Conservation (phyloP, 2,888 invertebrate genomes). For the Bellardia pandia region DNA sequence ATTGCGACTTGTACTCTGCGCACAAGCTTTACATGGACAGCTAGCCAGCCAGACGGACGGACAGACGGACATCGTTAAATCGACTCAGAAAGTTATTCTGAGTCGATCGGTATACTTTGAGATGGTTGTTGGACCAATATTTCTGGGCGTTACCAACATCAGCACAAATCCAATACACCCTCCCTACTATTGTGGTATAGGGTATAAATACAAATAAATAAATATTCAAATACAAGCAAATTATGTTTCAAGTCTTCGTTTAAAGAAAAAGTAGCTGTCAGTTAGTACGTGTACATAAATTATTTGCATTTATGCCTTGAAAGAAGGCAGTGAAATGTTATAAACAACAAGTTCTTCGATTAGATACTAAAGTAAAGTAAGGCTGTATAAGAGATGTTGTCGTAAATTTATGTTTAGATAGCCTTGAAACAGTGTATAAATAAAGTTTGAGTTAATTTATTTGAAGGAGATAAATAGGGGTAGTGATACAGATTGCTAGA, state of each 20-base stretch:
- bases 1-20: no score
- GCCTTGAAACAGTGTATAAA: neutral
- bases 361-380: conserved; percentile 1
- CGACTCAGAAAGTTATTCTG: no score
- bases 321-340: neutral
- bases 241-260: neutral
- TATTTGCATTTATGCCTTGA: conserved; percentile 10
- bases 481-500: no score
- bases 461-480: no score
- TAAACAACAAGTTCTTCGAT: conserved; percentile 19
- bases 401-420: conserved; percentile 11
- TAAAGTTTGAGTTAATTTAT: neutral
- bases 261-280: neutral
- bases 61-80: no score
- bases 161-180: no score
- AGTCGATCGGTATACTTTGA: no score
- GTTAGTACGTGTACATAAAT: conserved; percentile 22
- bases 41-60: no score
- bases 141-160: no score
- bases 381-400: neutral
- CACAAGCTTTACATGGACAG: no score
- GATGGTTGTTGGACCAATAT: no score
- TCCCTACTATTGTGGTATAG: no score
- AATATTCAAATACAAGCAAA: conserved; percentile 29
- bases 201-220: neutral